Percentiles rank a stretch among this genome's conserved stretches.
Evolutionary conservation across 1,140 invertebrate genomes (phyloP).

Genomic region (Diachasma alloeum): DNA sequence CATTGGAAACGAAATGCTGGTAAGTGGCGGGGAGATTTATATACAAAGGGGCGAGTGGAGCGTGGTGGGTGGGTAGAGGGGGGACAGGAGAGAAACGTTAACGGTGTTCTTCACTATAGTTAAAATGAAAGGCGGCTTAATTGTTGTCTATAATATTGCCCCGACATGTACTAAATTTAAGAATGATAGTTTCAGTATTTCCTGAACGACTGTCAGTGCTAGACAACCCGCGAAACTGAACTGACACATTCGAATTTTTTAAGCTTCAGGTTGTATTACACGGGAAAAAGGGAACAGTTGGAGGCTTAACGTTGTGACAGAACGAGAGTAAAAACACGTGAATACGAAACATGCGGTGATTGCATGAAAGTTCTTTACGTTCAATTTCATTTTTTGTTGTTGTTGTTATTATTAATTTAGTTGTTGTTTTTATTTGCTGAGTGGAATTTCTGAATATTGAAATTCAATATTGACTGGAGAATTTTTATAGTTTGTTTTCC

Average conservation of each 20-base stretch:
- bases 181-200: constrained; percentile 65
- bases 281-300: background rate
- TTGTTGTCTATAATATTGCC: constrained; percentile 58
- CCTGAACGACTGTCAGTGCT: constrained; percentile 65
- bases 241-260: background rate
- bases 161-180: constrained; percentile 55
- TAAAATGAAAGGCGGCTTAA: constrained; percentile 65
- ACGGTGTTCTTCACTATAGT: constrained; percentile 60
- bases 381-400: background rate
- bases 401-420: too few relatives aligned
- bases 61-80: background rate
- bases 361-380: background rate
- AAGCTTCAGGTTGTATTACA: background rate
- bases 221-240: constrained; percentile 45
- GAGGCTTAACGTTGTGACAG: background rate
- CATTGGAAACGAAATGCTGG: constrained; percentile 3
- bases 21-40: background rate
- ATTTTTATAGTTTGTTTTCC: background rate
- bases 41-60: background rate
- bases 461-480: background rate
- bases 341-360: background rate
- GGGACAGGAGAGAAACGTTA: constrained; percentile 33
- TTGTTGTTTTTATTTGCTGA: background rate
- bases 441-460: background rate
- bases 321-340: background rate